Base-by-base conservation (phyloP, 2,797 vertebrate genomes). In the Rallus crepitans region DNA sequence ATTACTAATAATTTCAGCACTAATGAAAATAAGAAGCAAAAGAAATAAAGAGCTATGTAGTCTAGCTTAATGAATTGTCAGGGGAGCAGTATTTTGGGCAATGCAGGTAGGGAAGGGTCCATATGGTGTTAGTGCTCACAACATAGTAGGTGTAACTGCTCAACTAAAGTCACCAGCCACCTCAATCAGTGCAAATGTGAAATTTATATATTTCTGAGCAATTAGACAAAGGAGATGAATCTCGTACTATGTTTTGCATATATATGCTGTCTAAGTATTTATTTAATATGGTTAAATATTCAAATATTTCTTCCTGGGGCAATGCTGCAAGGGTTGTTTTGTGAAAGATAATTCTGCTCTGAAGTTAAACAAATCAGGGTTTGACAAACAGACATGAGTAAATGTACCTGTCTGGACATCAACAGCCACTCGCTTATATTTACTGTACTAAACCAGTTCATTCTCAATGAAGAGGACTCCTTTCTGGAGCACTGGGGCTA, bases 1-100 rank as follows among this genome's bases (percentile, higher is more conserved):
- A 71, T 89, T 93, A 33, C 75, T 77, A 77, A 82, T 55, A 73
- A 80, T 87, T 95, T 92, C 50, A 95, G 35, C 64, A 71, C 20
- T 73, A 71, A 68, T 39, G 19, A 95, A 90, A 95, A 92, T 68
- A 84, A 66, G 16, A 72, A 88, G 27, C 23, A 71, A 73, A 91
- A 87, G 47, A 78, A 94, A 89, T 91, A 59, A 87, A 81, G 35
- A 81, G 8, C n/a, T 63, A 20, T 31, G 35, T 39, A 86, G 15
- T 37, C 28, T 59, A 42, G 11, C 30, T 31, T n/a, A 85, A 72
- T 12, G 7, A 81, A 40, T 24, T 81, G 57, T 24, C 35, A 25
- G 15, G 14, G 13, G 75, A 87, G 27, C 13, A 75, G 27, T 25
- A 68, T 63, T 91, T 75, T 63, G 37, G 21, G n/a, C n/a, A 84